phyloP scores from a whole-genome alignment of 2,888 invertebrate species.

The Drosophila pegasa region DNA sequence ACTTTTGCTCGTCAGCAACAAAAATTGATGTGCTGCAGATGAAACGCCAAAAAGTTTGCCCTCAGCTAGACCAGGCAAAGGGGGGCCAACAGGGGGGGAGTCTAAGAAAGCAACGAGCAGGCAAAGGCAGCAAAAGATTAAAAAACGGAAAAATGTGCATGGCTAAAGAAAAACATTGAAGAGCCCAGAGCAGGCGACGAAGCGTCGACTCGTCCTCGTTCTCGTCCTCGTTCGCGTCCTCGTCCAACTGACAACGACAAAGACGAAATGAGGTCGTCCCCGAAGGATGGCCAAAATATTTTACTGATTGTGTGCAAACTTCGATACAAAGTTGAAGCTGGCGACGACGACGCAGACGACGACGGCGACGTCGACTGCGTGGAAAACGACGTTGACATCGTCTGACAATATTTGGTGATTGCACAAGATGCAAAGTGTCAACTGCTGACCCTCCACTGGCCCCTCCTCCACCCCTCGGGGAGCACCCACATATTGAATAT shows the following conservation, averaged over 20 bases:
- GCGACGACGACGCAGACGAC: constrained; percentile 24
- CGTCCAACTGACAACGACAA: constrained; percentile 67
- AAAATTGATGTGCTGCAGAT: constrained; percentile 82
- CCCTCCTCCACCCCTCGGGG: background rate
- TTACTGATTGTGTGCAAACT: constrained; percentile 81
- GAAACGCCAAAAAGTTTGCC: constrained; percentile 82
- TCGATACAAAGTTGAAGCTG: constrained; percentile 77
- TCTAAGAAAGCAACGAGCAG: constrained; percentile 56
- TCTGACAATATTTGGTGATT: constrained; percentile 80
- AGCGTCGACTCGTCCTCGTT: constrained; percentile 35
- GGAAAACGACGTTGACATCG: constrained; percentile 63
- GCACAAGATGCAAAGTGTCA: constrained; percentile 81
- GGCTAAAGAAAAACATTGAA: constrained; percentile 71
- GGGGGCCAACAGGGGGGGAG: constrained; percentile 20
- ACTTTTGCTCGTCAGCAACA: constrained; percentile 82
- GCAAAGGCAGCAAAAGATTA: constrained; percentile 80
- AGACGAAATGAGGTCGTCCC: constrained; percentile 78
- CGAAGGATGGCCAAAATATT: constrained; percentile 80
- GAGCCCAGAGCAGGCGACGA: constrained; percentile 53
- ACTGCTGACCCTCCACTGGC: constrained; percentile 44
- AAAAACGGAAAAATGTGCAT: constrained; percentile 76
- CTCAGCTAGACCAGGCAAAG: constrained; percentile 49
- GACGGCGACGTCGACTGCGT: constrained; percentile 23
- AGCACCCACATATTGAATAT: background rate
- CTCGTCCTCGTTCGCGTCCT: background rate